phyloP scores from a whole-genome alignment of 2,888 invertebrate genomes.

The Harpalus rufipes region DNA sequence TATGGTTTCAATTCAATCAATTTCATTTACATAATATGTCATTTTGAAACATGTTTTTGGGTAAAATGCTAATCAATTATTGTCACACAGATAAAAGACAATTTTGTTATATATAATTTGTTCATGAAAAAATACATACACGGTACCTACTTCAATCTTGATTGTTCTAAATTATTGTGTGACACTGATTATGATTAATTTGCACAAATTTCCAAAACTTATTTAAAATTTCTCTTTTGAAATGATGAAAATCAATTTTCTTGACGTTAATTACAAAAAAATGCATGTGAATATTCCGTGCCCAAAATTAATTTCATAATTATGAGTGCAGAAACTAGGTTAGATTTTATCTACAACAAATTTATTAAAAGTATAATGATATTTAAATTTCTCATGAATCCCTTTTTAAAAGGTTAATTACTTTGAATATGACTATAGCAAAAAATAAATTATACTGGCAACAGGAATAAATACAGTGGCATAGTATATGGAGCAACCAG shows the following conservation, averaged over 20 bases:
- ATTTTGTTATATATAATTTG: too few relatives aligned
- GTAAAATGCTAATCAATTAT: too few relatives aligned
- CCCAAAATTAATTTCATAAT: conserved; percentile 45
- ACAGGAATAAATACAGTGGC: conserved; percentile 32
- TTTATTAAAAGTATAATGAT: conserved; percentile 46
- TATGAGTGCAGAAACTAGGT: conserved; percentile 30
- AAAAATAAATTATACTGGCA: conserved; percentile 43
- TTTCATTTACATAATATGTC: too few relatives aligned
- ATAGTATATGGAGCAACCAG: neutral
- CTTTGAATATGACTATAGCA: conserved; percentile 35
- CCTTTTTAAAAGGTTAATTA: conserved; percentile 36
- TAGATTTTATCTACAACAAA: conserved; percentile 34
- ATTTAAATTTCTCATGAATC: conserved; percentile 19
- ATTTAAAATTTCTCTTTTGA: neutral
- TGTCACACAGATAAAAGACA: too few relatives aligned
- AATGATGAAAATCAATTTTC: neutral
- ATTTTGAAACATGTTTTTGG: too few relatives aligned
- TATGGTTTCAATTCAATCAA: too few relatives aligned
- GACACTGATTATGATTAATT: too few relatives aligned
- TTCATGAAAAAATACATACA: too few relatives aligned
- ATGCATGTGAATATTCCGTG: conserved; percentile 47
- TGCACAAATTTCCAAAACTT: neutral
- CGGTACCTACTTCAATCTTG: too few relatives aligned
- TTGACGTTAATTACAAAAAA: conserved; percentile 27
- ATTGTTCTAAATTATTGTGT: too few relatives aligned